Evolutionary conservation across 2,888 invertebrate genomes (phyloP), one percentile per base, ranked within the genome.

Genomic region (Synergus laeviventris): DNA sequence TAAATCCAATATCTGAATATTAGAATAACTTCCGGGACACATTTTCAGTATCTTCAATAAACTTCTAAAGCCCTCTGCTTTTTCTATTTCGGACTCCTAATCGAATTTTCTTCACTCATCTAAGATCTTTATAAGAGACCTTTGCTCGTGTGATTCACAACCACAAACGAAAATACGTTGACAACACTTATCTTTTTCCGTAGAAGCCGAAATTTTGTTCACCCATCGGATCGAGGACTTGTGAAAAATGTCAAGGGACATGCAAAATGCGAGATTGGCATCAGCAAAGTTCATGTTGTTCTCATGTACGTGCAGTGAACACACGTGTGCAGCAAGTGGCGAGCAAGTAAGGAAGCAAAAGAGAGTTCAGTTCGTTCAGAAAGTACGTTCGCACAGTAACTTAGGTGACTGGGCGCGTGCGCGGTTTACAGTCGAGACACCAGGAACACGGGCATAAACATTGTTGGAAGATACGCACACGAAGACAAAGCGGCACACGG

Each of bases 361-460:
- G 81, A 76, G 81, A 85, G 83, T 84, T 80, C 81, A 85, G 83
- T 84, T 80, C 81, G 80, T 77, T 61, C 81, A 79, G 75, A 66
- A 78, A 77, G 77, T 79, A 78, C 73, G 54, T 61, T 73, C 31
- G 73, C 45, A 62, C 73, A 45, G 74, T 49, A 62, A 59, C 77
- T 78, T 80, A 76, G 70, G n/a, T 59, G 62, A 70, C 24, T 49
- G 70, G 70, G 24, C 89, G 89, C 87, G 89, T 87, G 88, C 87
- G 86, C 87, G 84, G 76, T 86, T 88, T 86, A 86, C 85, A 85
- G 86, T 78, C 86, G 84, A 82, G 86, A 87, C 88, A 87, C 85
- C 86, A 83, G 83, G 85, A 87, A 89, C 89, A 89, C 86, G 88
- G 82, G 82, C 88, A 89, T 89, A 88, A 89, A 90, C 89, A 89